These are phyloP conservation scores for Atractosteus spatula DNA, from an alignment of 2,113 vertebrate genomes.

Conservation along the genomic window DNA sequence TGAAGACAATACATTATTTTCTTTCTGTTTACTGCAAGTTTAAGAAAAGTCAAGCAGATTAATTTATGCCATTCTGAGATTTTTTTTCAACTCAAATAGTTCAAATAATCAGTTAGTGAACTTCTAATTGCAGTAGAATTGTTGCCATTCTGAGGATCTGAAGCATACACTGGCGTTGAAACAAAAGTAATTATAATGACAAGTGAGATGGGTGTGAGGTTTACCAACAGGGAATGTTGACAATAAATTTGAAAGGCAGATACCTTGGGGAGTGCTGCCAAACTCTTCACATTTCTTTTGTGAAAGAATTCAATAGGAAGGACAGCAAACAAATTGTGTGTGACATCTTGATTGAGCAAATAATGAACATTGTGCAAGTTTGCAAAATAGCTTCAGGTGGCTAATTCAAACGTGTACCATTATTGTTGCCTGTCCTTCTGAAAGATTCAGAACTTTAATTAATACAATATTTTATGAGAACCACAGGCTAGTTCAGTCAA, in stretches of 20 bases:
- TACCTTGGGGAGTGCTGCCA: slow-evolving; percentile 51
- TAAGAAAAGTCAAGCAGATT: slow-evolving; percentile 31
- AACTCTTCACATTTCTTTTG: slow-evolving; percentile 55
- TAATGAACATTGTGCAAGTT: slow-evolving; percentile 27
- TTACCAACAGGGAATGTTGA: slow-evolving; percentile 42
- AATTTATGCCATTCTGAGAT: slow-evolving; percentile 26
- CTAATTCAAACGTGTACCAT: slow-evolving; percentile 38
- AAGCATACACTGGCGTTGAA: slow-evolving; percentile 42
- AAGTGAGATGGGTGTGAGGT: slow-evolving; percentile 43
- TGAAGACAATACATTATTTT: slow-evolving; percentile 11
- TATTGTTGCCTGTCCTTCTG: slow-evolving; percentile 9
- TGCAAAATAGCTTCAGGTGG: slow-evolving; percentile 53
- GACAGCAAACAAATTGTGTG: slow-evolving; percentile 44
- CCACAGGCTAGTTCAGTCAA: neutral
- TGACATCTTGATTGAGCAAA: slow-evolving; percentile 56
- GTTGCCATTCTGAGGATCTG: slow-evolving; percentile 37
- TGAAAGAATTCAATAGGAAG: slow-evolving; percentile 25
- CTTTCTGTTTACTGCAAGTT: slow-evolving; percentile 31
- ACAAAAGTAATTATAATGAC: slow-evolving; percentile 60
- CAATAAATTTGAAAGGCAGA: slow-evolving; percentile 40
- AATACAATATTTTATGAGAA: slow-evolving; percentile 28
- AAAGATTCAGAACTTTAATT: slow-evolving; percentile 42
- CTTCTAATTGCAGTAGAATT: slow-evolving; percentile 9
- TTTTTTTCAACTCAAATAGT: slow-evolving; percentile 19
- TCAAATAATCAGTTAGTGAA: slow-evolving; percentile 34